A percentile compares a stretch with the other conserved stretches of the same genome.
phyloP scores from a whole-genome alignment of 2,888 invertebrate species.

The Rosalia funebris region DNA sequence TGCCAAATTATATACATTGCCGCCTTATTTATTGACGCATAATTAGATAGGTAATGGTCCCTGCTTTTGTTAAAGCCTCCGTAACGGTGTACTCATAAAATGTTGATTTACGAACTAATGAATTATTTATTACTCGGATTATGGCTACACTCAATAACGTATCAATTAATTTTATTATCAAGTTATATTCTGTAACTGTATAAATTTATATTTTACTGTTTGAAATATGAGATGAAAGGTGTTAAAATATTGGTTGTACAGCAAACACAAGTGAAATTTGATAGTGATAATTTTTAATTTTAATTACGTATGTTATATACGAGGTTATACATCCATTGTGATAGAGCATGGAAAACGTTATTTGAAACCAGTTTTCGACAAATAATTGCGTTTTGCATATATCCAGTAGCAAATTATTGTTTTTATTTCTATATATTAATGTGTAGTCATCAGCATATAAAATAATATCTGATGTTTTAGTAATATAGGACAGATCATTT shows the following conservation, averaged over 20 bases:
- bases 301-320: background rate
- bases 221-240: constrained; percentile 8
- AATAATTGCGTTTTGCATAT: too few relatives aligned
- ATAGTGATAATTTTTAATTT: background rate
- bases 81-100: constrained; percentile 7
- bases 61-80: constrained; percentile 9
- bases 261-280: background rate
- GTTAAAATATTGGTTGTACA: constrained; percentile 4
- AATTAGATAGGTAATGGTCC: background rate
- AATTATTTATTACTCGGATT: constrained; percentile 22
- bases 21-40: background rate
- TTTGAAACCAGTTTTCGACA: too few relatives aligned
- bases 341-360: too few relatives aligned
- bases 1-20: background rate
- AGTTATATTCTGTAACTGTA: background rate
- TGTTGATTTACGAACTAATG: constrained; percentile 23
- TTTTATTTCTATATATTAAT: too few relatives aligned
- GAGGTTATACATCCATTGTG: too few relatives aligned
- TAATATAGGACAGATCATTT: too few relatives aligned
- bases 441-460: too few relatives aligned
- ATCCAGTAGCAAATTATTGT: too few relatives aligned
- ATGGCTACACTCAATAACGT: constrained; percentile 6
- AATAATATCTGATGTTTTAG: too few relatives aligned
- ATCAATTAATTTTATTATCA: constrained; percentile 20
- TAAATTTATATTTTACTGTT: background rate